Evolutionary conservation across 2,888 invertebrate species (phyloP), one percentile per base, ranked within the genome.

Genomic region (Catonia carolina): DNA sequence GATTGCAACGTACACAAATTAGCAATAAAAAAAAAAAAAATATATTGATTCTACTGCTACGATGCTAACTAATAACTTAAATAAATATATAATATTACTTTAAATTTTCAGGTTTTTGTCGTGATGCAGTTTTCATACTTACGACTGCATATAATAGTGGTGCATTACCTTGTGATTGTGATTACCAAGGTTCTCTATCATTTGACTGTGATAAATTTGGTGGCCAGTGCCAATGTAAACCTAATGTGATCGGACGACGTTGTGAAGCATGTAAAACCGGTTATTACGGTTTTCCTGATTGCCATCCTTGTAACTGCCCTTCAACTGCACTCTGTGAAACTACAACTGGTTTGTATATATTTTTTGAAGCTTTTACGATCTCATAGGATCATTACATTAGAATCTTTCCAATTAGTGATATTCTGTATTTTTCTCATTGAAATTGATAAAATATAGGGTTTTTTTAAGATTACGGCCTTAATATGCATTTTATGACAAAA

Each of bases 61-160:
- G n/a, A n/a, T n/a, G n/a, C n/a, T n/a, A n/a, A n/a, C n/a, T n/a
- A n/a, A n/a, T n/a, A n/a, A n/a, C n/a, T n/a, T n/a, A n/a, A n/a
- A n/a, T n/a, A n/a, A n/a, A n/a, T n/a, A n/a, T n/a, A n/a, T n/a
- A n/a, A n/a, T n/a, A n/a, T n/a, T n/a, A n/a, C n/a, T n/a, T n/a
- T n/a, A n/a, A n/a, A 47, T 64, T 67, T 69, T 72, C 72, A 78
- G 87, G 87, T 42, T 96, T 94, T 73, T 99, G 98, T 70, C 81
- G 85, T 45, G 87, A 91, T 62, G 84, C 94, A 0, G 87, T 93
- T 37, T 98, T 95, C 73, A 93, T 97, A 0, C 78, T 99, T 64
- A 95, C 97, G 0, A 82, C 95, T 0, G 90, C 93, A 58, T 97
- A 95, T 75, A 99, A 99, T 73, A 87, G 88, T 64, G 95, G 96